Base-by-base conservation (phyloP, 2,797 vertebrate species). In the Neomorphus geoffroyi region DNA sequence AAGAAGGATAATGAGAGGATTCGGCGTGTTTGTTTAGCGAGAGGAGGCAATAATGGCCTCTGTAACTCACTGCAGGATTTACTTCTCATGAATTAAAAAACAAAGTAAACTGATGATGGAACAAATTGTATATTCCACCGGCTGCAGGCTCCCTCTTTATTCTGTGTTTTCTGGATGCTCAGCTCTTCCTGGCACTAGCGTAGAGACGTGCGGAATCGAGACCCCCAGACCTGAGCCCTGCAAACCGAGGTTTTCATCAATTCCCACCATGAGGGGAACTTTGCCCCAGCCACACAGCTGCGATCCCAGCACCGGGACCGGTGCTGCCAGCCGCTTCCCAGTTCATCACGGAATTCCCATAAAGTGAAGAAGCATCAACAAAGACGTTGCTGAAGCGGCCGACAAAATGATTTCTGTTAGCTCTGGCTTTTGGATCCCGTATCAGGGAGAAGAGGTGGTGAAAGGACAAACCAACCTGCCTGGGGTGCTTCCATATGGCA, bases 1-100 rank as follows among this genome's bases (percentile, higher is more conserved):
- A 70, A 81, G 93, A 27, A 41, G 89, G 93, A 96, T 96, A 96
- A 96, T 92, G 94, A 95, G 95, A 92, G 93, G 78, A 91, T 94
- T 78, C 89, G 28, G 66, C 7, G 4, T 14, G 95, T 97, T 96
- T 97, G 92, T 91, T 96, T 86, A 96, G 93, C 4, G 18, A 57
- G 83, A n/a, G 73, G 88, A 95, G 88, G 94, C 90, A 64, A 56
- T 94, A 91, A 96, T 60, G 96, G 94, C 94, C 91, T 90, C 88
- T 66, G 85, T 81, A 53, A 75, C 80, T 94, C 80, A 13, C 91
- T 73, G 88, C 94, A 96, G 94, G 96, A 81, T 96, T 96, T 93
- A 92, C 92, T 87, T 81, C 94, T 95, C 91, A 79, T 82, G 92
- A 96, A 96, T 94, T 95, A 84, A 67, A 94, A 94, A 95, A 61